Evolutionary conservation across 2,888 invertebrate genomes (phyloP).

Genomic region (Nomada fabriciana): DNA sequence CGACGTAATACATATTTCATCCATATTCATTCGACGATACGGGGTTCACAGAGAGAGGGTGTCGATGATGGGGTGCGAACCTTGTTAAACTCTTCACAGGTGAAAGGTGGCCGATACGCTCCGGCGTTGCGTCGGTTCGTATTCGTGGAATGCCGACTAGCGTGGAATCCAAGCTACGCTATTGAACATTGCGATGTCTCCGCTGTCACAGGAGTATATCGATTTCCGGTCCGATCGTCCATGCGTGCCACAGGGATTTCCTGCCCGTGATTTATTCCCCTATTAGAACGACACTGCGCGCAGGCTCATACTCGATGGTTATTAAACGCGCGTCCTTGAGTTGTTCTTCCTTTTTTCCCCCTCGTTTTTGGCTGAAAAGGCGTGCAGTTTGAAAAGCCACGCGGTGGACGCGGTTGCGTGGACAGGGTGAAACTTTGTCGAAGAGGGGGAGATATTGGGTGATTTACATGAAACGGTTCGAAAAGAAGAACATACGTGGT

Average conservation of each 20-base stretch:
- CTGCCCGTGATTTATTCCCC: slow-evolving; percentile 51
- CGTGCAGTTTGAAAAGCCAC: neutral
- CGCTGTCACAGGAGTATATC: slow-evolving; percentile 55
- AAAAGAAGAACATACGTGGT: too few relatives aligned
- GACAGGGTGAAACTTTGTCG: neutral
- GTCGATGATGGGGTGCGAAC: slow-evolving; percentile 14
- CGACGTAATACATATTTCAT: slow-evolving; percentile 78
- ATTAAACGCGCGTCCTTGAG: slow-evolving; percentile 18
- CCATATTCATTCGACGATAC: slow-evolving; percentile 69
- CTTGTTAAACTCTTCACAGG: slow-evolving; percentile 60
- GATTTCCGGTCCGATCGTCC: slow-evolving; percentile 59
- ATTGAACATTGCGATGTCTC: slow-evolving; percentile 64
- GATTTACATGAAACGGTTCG: too few relatives aligned
- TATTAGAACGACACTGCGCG: slow-evolving; percentile 23
- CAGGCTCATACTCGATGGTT: slow-evolving; percentile 16
- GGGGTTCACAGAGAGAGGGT: neutral
- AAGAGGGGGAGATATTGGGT: neutral
- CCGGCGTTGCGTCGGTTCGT: slow-evolving; percentile 32
- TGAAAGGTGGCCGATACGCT: slow-evolving; percentile 52
- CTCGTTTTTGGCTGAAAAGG: neutral
- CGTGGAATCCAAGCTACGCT: slow-evolving; percentile 58
- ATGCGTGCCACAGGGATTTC: slow-evolving; percentile 49
- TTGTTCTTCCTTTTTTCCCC: neutral
- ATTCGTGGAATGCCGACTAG: slow-evolving; percentile 57
- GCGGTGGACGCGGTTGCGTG: neutral